phyloP scores from a whole-genome alignment of 2,113 vertebrate genomes.

The Silurus meridionalis region DNA sequence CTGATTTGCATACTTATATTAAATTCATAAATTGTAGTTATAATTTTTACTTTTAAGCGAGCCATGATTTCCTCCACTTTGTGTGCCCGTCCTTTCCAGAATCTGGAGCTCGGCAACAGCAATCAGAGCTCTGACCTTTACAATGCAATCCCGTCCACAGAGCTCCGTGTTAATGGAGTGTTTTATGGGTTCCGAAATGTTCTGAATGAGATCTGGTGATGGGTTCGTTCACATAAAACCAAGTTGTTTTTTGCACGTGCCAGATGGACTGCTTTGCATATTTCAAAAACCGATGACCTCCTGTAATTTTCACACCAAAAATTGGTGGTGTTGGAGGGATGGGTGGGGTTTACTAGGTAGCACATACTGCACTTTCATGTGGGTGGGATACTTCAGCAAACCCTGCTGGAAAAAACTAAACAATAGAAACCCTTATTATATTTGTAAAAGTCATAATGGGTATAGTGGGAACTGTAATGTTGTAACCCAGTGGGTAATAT shows the following conservation, averaged over 20 bases:
- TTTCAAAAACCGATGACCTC: conserved; percentile 1
- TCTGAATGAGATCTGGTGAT: not conserved
- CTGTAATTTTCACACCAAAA: not conserved
- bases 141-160: too few relatives aligned
- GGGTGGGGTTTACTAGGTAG: too few relatives aligned
- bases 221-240: not conserved
- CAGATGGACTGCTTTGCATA: not conserved
- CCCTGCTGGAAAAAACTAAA: too few relatives aligned
- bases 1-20: too few relatives aligned
- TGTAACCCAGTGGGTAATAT: too few relatives aligned
- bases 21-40: too few relatives aligned
- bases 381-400: not conserved
- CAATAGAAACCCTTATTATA: too few relatives aligned
- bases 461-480: too few relatives aligned
- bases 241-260: not conserved
- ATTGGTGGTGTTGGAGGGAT: not conserved
- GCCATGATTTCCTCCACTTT: not conserved
- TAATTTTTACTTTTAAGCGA: too few relatives aligned
- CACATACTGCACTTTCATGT: not conserved
- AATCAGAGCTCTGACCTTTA: not conserved
- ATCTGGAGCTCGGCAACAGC: not conserved
- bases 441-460: too few relatives aligned
- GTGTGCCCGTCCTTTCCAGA: not conserved
- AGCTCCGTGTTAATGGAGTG: not conserved
- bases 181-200: not conserved